Evolutionary conservation across 2,888 invertebrate genomes (phyloP).

Genomic region (Pimpla rufipes): DNA sequence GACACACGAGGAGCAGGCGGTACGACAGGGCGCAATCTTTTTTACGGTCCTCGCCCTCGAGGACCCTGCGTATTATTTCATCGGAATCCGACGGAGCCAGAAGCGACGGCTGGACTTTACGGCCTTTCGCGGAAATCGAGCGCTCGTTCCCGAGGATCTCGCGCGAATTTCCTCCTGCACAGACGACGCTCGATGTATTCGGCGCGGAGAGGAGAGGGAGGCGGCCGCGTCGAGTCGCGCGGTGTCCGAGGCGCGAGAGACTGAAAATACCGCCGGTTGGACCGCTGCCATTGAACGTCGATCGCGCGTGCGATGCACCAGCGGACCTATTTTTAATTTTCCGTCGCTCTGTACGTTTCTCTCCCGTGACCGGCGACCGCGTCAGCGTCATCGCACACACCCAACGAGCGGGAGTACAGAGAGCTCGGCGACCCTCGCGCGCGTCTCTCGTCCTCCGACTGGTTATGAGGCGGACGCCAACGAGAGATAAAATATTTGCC

Average conservation of each 20-base stretch:
- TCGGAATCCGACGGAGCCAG: conserved; percentile 41
- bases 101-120: conserved; percentile 33
- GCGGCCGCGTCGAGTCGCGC: conserved; percentile 16
- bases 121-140: conserved; percentile 61
- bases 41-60: conserved; percentile 32
- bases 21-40: conserved; percentile 34
- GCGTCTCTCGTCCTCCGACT: conserved; percentile 4
- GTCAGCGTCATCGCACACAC: conserved; percentile 14
- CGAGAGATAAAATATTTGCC: conserved; percentile 36
- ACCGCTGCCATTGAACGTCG: conserved; percentile 73
- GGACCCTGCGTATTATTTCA: conserved; percentile 54
- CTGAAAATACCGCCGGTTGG: conserved; percentile 69
- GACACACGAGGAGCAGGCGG: not conserved
- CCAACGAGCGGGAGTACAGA: conserved; percentile 53
- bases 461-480: conserved; percentile 40
- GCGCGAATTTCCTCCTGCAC: too few species aligned
- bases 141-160: conserved; percentile 45
- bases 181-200: too few species aligned
- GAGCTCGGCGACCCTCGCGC: conserved; percentile 40
- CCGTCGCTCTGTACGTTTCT: conserved; percentile 53
- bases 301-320: conserved; percentile 72
- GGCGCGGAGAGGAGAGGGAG: not conserved
- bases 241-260: conserved; percentile 55
- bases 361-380: conserved; percentile 14
- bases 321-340: conserved; percentile 72